Evolutionary conservation across 2,113 vertebrate species (phyloP).

Genomic region (Aegithalos caudatus): DNA sequence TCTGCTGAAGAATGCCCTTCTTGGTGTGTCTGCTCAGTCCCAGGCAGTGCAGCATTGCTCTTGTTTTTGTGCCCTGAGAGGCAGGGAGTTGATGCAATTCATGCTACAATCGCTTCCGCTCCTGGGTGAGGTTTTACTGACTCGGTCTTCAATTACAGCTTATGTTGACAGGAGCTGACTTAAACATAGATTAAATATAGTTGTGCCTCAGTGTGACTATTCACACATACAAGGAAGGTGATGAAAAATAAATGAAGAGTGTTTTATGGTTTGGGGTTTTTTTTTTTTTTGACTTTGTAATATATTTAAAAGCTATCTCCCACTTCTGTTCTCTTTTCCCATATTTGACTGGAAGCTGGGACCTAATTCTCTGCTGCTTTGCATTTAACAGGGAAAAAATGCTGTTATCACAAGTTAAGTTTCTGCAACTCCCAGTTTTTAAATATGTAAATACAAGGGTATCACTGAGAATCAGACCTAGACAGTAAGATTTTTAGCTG

Average conservation of each 20-base stretch:
- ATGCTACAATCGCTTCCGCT: accelerated
- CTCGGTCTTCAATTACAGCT: not conserved
- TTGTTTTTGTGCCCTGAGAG: not conserved
- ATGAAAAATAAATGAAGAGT: slow-evolving; percentile 33
- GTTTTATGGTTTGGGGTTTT: not conserved
- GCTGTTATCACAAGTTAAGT: not conserved
- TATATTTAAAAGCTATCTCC: not conserved
- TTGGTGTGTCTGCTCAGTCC: not conserved
- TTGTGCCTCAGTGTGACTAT: not conserved
- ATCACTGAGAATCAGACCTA: not conserved
- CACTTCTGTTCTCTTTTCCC: not conserved
- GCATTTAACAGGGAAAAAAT: not conserved
- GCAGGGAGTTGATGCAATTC: not conserved
- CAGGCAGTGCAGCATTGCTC: not conserved
- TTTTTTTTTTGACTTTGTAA: not conserved
- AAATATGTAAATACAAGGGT: not conserved
- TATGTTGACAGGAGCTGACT: slow-evolving; percentile 9
- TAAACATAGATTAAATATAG: slow-evolving; percentile 18
- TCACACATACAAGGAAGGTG: not conserved
- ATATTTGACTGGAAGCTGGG: not conserved
- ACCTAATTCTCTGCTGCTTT: not conserved
- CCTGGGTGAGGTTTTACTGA: not conserved
- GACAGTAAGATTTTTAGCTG: not conserved
- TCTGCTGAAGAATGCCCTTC: not conserved
- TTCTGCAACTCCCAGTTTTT: not conserved